Evolutionary conservation across 2,888 invertebrate species (phyloP), one percentile per base, ranked within the genome.

Genomic region (Platycnemis pennipes): DNA sequence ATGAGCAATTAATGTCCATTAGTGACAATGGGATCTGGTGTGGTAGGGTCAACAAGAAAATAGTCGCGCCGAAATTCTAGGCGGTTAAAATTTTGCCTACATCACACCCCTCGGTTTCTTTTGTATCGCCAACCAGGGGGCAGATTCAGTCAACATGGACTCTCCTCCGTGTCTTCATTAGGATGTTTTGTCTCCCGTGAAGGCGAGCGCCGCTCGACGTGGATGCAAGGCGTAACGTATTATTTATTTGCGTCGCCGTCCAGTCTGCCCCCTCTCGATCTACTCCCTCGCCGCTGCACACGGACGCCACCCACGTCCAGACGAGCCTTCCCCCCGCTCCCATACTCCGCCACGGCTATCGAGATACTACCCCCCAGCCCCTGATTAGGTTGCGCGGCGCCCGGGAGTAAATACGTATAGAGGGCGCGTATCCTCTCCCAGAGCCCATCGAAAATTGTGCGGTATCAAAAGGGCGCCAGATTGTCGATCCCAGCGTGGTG

Each of bases 371-470:
- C 77, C 77, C 77, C 77, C 31, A 31, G 31, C 77, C 77, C 77
- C 77, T 69, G 69, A 69, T 69, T 69, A 31, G 69, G 69, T 13
- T 8, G n/a, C 69, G 5, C 69, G n/a, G 31, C 69, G 69, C 69
- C 31, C 8, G 37, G 4, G 77, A 77, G 37, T 77, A 77, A 77
- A 77, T 37, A 37, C 31, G 37, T 77, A 77, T 37, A 31, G 2
- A 26, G 1, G 77, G 31, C 37, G 77, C 13, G 2, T 37, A 37
- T 8, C 31, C 77, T 37, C 37, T 63, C 63, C 63, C 63, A 8
- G 77, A 77, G 77, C 13, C 77, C 77, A 77, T 63, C 37, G 77
- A 77, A 77, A 77, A 77, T 31, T 77, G 37, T 37, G 77, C 77
- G 77, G 37, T 77, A 37, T 22, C 31, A n/a, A 11, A 26, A 26